These are phyloP conservation scores for Cataglyphis cursor DNA, from an alignment of 2,888 invertebrate species.

Conservation along the genomic window DNA sequence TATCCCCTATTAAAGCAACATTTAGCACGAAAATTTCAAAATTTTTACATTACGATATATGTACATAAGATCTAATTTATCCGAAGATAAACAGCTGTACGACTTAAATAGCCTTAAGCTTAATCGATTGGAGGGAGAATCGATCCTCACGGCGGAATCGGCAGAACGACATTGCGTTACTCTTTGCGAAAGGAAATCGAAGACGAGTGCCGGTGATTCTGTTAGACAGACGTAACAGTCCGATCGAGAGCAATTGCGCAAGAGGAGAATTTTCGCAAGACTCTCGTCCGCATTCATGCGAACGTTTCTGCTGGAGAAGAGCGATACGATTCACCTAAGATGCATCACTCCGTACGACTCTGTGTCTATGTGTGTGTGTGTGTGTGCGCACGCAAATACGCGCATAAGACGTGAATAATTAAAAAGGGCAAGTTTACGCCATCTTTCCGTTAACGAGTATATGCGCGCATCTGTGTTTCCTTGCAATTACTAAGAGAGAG, in stretches of 20 bases:
- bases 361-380: not conserved
- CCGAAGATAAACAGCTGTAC: not conserved
- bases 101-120: slow-evolving; percentile 36
- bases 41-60: not conserved
- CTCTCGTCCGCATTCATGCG: slow-evolving; percentile 69
- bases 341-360: slow-evolving; percentile 4
- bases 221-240: slow-evolving; percentile 39
- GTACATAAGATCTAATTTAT: not conserved
- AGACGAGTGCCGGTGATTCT: slow-evolving; percentile 36
- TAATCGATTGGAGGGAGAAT: not conserved
- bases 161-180: slow-evolving; percentile 17
- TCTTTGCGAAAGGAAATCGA: slow-evolving; percentile 48
- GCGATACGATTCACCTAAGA: slow-evolving; percentile 47
- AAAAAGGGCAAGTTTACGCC: slow-evolving; percentile 73
- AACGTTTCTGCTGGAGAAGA: slow-evolving; percentile 16
- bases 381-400: slow-evolving; percentile 27
- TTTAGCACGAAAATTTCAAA: no score
- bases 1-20: not conserved
- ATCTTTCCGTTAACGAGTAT: slow-evolving; percentile 69
- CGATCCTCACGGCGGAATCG: slow-evolving; percentile 1
- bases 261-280: slow-evolving; percentile 67
- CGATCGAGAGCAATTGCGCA: slow-evolving; percentile 55
- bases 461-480: slow-evolving; percentile 53
- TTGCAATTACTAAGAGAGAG: slow-evolving; percentile 53
- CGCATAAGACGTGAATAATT: slow-evolving; percentile 61